phyloP scores from a whole-genome alignment of 2,888 invertebrate genomes.

The Antitype chi region DNA sequence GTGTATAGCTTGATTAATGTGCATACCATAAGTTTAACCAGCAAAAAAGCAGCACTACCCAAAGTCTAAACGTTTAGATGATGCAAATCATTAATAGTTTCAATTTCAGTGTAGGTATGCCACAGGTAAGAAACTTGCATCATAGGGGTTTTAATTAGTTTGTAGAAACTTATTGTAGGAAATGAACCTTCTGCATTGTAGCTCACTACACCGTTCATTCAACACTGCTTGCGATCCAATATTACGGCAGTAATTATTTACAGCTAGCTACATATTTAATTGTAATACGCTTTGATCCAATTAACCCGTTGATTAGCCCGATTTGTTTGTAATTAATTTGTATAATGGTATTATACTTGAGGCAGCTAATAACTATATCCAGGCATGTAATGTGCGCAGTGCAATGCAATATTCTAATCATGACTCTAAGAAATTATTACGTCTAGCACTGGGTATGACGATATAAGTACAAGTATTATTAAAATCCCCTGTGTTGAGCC shows the following conservation, averaged over 20 bases:
- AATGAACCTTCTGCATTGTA: slow-evolving; percentile 27
- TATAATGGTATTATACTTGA: slow-evolving; percentile 45
- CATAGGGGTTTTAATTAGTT: too few relatives aligned
- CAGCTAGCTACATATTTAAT: slow-evolving; percentile 63
- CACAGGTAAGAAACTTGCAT: too few relatives aligned
- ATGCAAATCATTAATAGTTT: too few relatives aligned
- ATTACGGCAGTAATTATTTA: slow-evolving; percentile 56
- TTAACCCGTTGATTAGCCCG: slow-evolving; percentile 63
- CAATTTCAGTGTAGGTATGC: too few relatives aligned
- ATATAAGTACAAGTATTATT: too few relatives aligned
- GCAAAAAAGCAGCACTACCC: too few relatives aligned
- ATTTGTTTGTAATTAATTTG: slow-evolving; percentile 59
- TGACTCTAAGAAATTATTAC: too few relatives aligned
- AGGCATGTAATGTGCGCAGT: slow-evolving; percentile 1
- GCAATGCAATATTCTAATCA: slow-evolving; percentile 16
- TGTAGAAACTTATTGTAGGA: neutral
- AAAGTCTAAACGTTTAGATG: too few relatives aligned
- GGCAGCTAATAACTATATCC: slow-evolving; percentile 26
- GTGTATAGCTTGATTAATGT: too few relatives aligned
- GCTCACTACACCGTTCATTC: neutral
- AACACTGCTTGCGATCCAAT: slow-evolving; percentile 27
- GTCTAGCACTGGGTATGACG: too few relatives aligned
- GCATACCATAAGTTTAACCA: too few relatives aligned
- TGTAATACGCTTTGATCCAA: slow-evolving; percentile 58
- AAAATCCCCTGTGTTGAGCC: too few relatives aligned